These are phyloP conservation scores for Hofmannophila pseudospretella DNA, from an alignment of 2,888 invertebrate genomes.

Conservation along the genomic window DNA sequence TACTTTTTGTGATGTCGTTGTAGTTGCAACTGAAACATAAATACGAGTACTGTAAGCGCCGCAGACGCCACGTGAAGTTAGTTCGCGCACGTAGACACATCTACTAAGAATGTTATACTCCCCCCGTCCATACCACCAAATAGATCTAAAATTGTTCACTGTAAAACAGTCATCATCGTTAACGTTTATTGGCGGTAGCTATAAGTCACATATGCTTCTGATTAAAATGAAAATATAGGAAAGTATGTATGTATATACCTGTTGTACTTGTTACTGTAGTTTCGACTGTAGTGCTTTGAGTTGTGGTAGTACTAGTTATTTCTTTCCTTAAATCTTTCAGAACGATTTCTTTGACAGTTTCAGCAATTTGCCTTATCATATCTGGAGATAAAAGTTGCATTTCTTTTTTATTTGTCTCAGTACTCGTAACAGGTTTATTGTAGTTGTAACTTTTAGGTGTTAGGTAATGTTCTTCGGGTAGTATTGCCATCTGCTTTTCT, in stretches of 20 bases:
- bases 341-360: constrained; percentile 46
- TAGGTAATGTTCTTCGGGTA: background rate
- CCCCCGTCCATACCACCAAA: too few species aligned
- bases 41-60: too few species aligned
- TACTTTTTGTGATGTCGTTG: constrained; percentile 8
- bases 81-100: too few species aligned
- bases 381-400: constrained; percentile 14
- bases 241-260: constrained; percentile 11
- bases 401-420: background rate
- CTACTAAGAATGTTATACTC: too few species aligned
- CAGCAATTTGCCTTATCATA: constrained; percentile 45
- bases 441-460: background rate
- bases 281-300: background rate
- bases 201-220: too few species aligned
- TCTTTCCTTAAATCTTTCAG: constrained; percentile 42
- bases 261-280: constrained; percentile 7
- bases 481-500: background rate
- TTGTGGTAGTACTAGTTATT: constrained; percentile 14
- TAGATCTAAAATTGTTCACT: too few species aligned
- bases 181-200: background rate
- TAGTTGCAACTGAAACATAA: constrained; percentile 19
- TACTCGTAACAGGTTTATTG: background rate
- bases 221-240: background rate
- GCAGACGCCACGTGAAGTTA: too few species aligned
- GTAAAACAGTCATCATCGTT: too few species aligned